Evolutionary conservation across 2,888 invertebrate genomes (phyloP), one percentile per base, ranked within the genome.

Genomic region (Drosophila emarginata): DNA sequence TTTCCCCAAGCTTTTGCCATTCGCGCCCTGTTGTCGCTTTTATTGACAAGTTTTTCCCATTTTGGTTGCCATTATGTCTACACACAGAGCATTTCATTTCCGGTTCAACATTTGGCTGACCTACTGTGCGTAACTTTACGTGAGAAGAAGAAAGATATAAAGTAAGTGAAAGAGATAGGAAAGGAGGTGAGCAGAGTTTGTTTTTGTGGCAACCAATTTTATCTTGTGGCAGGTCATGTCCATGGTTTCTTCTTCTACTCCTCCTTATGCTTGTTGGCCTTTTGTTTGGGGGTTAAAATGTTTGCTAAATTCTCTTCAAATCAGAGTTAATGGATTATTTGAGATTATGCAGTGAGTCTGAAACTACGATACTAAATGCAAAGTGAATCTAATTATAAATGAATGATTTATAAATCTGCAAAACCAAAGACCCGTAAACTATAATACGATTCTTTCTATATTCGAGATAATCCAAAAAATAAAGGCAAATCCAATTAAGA

Each of bases 191-290:
- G 23, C 15, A 9, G 21, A 32, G 59, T 50, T 39, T 28, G 51
- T 7, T 56, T 21, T 58, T 51, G 61, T 54, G 63, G 67, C 71
- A 75, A 72, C 68, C 72, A 76, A 76, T 77, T 78, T 77, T 59
- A 67, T 73, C 61, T 78, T 78, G 74, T 64, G 76, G 76, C 78
- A 77, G 78, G 78, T 78, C 78, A 78, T 76, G 76, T 77, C 74
- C 68, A 73, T 59, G 63, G 61, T 39, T 26, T 26, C 61, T 51
- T 45, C 56, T 40, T 14, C 64, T 32, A 28, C 61, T 64, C 64
- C 64, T 28, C 61, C 61, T 32, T 32, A n/a, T 32, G 60, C 50
- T 15, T 50, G 60, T 56, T 64, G 50, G 40, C 53, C 23, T 52
- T 59, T 37, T 57, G 15, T 6, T 2, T 7, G 18, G 4, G 45